Percentiles rank a stretch among this genome's conserved stretches.
These are phyloP conservation scores for Thamnophis sirtalis DNA, from an alignment of 2,113 vertebrate species.

Conservation along the genomic window DNA sequence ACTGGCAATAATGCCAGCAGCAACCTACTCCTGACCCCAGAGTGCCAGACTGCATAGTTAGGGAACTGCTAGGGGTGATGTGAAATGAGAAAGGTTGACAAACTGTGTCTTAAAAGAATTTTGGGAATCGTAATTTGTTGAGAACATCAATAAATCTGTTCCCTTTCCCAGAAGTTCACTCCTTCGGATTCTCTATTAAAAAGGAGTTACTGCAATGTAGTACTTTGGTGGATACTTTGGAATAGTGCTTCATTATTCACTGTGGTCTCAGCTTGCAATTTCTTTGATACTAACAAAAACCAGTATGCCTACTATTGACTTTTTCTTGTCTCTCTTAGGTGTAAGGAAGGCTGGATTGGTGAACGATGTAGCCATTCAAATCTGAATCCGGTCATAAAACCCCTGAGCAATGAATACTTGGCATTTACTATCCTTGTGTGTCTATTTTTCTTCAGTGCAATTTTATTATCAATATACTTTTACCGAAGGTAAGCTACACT, in stretches of 20 bases:
- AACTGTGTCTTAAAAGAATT: not conserved
- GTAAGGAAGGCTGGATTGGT: constrained; percentile 68
- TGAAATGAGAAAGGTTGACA: not conserved
- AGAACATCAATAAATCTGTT: not conserved
- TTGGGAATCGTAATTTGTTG: not conserved
- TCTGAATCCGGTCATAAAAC: constrained; percentile 56
- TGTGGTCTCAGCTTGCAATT: not conserved
- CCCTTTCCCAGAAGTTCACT: not conserved
- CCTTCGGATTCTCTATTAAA: not conserved
- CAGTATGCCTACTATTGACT: not conserved
- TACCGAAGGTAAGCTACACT: constrained; percentile 63
- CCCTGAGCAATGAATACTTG: constrained; percentile 71
- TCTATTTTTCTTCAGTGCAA: constrained; percentile 50
- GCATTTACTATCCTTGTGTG: constrained; percentile 57
- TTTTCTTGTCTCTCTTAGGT: constrained; percentile 44
- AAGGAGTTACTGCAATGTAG: not conserved
- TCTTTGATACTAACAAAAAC: not conserved
- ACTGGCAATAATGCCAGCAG: too few relatives aligned
- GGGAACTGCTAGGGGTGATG: not conserved
- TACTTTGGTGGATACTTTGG: too few relatives aligned
- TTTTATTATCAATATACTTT: constrained; percentile 57
- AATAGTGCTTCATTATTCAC: not conserved
- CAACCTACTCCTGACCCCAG: not conserved
- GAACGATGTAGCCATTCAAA: constrained; percentile 67
- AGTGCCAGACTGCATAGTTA: not conserved